phyloP scores from a whole-genome alignment of 2,113 vertebrate genomes.

The Cyanocitta stelleri region DNA sequence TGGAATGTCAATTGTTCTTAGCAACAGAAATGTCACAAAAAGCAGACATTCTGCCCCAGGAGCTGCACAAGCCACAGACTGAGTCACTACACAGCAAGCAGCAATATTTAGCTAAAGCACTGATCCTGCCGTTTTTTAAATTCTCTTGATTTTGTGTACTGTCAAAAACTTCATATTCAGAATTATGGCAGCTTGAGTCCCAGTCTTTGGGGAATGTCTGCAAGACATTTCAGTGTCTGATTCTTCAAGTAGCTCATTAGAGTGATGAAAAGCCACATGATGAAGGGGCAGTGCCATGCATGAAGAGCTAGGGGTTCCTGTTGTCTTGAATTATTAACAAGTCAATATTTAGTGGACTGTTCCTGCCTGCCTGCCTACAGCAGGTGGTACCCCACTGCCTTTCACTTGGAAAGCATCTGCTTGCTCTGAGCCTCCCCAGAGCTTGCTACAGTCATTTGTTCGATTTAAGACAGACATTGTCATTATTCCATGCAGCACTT shows the following conservation, averaged over 20 bases:
- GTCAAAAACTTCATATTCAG: not conserved
- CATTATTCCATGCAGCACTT: constrained; percentile 75
- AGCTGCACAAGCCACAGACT: not conserved
- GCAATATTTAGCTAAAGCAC: not conserved
- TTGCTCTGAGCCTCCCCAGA: constrained; percentile 67
- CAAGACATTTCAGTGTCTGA: constrained; percentile 52
- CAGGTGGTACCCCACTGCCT: constrained; percentile 72
- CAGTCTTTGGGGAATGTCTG: constrained; percentile 47
- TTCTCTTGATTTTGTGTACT: not conserved
- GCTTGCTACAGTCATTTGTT: constrained; percentile 75
- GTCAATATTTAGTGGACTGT: constrained; percentile 64
- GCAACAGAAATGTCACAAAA: not conserved
- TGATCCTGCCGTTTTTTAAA: not conserved
- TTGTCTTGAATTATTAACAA: constrained; percentile 77
- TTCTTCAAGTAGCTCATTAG: constrained; percentile 68
- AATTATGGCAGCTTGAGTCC: constrained; percentile 11
- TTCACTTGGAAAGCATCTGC: constrained; percentile 70
- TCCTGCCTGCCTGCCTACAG: constrained; percentile 65
- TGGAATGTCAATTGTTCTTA: not conserved
- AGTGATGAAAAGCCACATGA: constrained; percentile 64
- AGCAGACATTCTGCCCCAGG: not conserved
- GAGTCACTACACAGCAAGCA: not conserved
- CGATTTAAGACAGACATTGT: constrained; percentile 80
- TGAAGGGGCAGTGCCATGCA: constrained; percentile 59
- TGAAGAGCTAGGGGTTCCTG: constrained; percentile 68